A percentile compares a stretch with the other conserved stretches of the same genome.
Evolutionary conservation across 2,888 invertebrate species (phyloP).

Genomic region (Thalpophila matura): DNA sequence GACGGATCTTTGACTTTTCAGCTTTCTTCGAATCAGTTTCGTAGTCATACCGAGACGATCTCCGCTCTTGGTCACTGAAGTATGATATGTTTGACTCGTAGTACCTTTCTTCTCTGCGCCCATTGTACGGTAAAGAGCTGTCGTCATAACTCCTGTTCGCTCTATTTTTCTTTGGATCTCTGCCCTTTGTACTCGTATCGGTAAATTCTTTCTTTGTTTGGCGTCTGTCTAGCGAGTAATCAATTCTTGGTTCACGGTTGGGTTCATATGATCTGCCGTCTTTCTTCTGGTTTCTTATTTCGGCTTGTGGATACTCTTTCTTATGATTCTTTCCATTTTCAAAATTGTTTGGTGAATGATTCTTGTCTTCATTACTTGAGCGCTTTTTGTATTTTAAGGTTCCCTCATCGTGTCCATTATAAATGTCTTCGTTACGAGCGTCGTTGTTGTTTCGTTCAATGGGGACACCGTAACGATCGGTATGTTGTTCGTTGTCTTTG

Average conservation of each 20-base stretch:
- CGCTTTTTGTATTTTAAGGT: slow-evolving; percentile 88
- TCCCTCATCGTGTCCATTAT: slow-evolving; percentile 85
- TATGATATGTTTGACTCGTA: slow-evolving; percentile 88
- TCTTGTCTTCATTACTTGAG: slow-evolving; percentile 84
- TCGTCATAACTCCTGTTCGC: slow-evolving; percentile 86
- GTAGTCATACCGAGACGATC: slow-evolving; percentile 85
- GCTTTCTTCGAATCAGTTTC: slow-evolving; percentile 90
- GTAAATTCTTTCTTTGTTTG: slow-evolving; percentile 81
- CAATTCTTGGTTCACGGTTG: slow-evolving; percentile 81
- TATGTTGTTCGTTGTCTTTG: slow-evolving; percentile 84
- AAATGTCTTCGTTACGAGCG: slow-evolving; percentile 78
- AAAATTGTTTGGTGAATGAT: slow-evolving; percentile 75
- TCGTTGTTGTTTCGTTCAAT: slow-evolving; percentile 83
- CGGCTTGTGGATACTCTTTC: slow-evolving; percentile 84
- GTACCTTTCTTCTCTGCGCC: slow-evolving; percentile 84
- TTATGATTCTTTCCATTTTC: slow-evolving; percentile 80
- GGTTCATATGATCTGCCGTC: slow-evolving; percentile 77
- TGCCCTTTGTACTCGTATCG: slow-evolving; percentile 79
- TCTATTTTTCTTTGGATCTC: slow-evolving; percentile 78
- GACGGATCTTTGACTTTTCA: slow-evolving; percentile 87
- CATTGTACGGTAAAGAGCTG: slow-evolving; percentile 84
- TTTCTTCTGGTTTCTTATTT: slow-evolving; percentile 81
- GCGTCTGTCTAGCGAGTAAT: slow-evolving; percentile 86
- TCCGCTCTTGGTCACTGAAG: slow-evolving; percentile 85
- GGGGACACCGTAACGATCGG: slow-evolving; percentile 86